Percentiles rank a stretch among this genome's conserved stretches.
Evolutionary conservation across 35 echinoderm and acorn worm genomes (phyloP).

Genomic region (Strongylocentrotus purpuratus): DNA sequence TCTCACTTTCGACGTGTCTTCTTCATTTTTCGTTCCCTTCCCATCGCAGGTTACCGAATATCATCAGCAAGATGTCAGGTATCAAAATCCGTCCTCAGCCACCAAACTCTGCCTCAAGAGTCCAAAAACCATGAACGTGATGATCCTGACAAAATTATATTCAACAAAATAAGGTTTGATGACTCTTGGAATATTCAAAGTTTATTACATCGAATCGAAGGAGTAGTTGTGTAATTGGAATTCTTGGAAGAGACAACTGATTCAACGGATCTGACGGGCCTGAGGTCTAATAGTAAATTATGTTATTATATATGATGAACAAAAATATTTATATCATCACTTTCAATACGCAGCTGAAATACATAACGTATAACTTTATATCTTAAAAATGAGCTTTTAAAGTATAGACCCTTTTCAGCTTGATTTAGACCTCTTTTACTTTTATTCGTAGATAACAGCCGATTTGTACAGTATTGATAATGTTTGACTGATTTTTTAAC

Average conservation of each 20-base stretch:
- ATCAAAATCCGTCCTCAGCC: not conserved
- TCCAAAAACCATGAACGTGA: not conserved
- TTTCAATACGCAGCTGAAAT: not conserved
- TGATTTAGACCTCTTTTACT: not conserved
- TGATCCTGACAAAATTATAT: not conserved
- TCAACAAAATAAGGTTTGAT: not conserved
- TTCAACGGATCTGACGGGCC: no score
- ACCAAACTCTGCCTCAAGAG: not conserved
- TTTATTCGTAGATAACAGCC: not conserved
- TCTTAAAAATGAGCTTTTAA: not conserved
- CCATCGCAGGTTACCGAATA: slow-evolving; percentile 38
- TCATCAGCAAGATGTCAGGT: slow-evolving; percentile 10
- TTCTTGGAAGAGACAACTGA: no score
- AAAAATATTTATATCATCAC: not conserved
- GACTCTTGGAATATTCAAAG: not conserved
- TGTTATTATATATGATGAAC: no score
- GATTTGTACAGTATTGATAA: not conserved
- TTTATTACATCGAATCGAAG: no score
- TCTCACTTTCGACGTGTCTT: not conserved
- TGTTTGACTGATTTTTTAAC: not conserved
- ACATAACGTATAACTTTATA: not conserved
- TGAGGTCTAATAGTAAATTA: no score
- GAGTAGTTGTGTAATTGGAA: no score
- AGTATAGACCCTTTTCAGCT: not conserved
- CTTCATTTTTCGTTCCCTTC: not conserved